Conservation (phyloP, 2,888 invertebrate species). For the Netelia fuscicornis region DNA sequence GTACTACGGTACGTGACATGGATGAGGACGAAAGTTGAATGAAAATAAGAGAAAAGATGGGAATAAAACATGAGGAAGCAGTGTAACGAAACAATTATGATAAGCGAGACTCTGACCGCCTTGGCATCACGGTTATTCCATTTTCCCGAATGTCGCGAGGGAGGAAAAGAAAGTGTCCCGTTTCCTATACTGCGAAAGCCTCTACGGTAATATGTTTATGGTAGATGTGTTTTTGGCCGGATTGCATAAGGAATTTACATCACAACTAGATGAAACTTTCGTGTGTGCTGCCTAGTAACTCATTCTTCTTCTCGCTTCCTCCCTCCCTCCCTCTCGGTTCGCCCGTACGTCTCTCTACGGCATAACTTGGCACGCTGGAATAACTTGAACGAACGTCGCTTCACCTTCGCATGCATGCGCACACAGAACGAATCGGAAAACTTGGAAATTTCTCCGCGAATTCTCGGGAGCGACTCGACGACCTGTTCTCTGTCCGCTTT, state of each 20-base stretch:
- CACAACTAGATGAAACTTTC: conserved; percentile 69
- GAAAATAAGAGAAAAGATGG: background rate
- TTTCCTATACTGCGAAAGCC: conserved; percentile 45
- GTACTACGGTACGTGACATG: conserved; percentile 21
- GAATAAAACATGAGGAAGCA: background rate
- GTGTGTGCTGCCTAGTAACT: conserved; percentile 68
- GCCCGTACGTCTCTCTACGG: conserved; percentile 51
- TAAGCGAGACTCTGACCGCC: conserved; percentile 35
- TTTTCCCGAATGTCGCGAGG: conserved; percentile 39
- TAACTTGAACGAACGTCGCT: conserved; percentile 63
- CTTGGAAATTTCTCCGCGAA: conserved; percentile 63
- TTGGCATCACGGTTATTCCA: conserved; percentile 31
- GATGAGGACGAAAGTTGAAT: background rate
- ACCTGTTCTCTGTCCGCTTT: conserved; percentile 15
- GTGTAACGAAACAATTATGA: conserved; percentile 44
- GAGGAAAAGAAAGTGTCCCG: conserved; percentile 18
- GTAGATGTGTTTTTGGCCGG: conserved; percentile 66
- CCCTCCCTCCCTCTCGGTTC: conserved; percentile 11
- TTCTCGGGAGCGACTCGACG: conserved; percentile 52
- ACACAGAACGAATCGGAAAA: conserved; percentile 69
- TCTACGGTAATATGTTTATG: conserved; percentile 68
- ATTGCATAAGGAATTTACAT: conserved; percentile 71
- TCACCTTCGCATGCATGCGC: conserved; percentile 56
- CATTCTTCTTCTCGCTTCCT: conserved; percentile 59
- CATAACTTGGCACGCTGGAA: conserved; percentile 62